These are phyloP conservation scores for Branchinecta sandiegonensis DNA, from an alignment of 2,888 invertebrate genomes.

Conservation along the genomic window DNA sequence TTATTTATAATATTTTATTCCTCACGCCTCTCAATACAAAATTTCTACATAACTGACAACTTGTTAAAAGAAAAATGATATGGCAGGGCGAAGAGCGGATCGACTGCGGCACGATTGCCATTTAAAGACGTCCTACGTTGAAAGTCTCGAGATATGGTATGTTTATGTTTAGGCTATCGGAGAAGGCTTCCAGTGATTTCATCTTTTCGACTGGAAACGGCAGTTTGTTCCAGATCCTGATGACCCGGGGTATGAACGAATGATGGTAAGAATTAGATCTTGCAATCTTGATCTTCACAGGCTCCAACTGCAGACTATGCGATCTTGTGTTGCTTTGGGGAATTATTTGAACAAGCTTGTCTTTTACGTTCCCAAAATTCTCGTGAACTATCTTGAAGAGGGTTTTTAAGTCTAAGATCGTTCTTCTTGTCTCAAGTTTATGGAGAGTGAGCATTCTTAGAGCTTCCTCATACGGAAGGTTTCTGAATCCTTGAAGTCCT, in stretches of 20 bases:
- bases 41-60: too few species aligned
- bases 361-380: constrained; percentile 12
- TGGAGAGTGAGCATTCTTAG: constrained; percentile 7
- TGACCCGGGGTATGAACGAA: constrained; percentile 5
- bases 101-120: too few species aligned
- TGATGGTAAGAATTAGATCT: constrained; percentile 5
- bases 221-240: constrained; percentile 11
- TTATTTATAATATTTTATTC: too few species aligned
- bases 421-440: constrained; percentile 14
- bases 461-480: neutral
- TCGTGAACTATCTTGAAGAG: constrained; percentile 14
- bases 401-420: neutral
- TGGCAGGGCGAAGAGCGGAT: too few species aligned
- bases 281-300: constrained; percentile 3
- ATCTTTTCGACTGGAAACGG: neutral
- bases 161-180: too few species aligned
- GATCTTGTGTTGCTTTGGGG: constrained; percentile 8
- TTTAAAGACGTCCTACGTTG: too few species aligned
- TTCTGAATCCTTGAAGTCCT: too few species aligned
- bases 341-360: constrained; percentile 9
- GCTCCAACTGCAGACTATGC: constrained; percentile 14
- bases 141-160: too few species aligned
- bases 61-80: too few species aligned
- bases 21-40: too few species aligned
- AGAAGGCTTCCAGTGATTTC: neutral